phyloP scores from a whole-genome alignment of 2,888 invertebrate genomes.

The Ichneumon xanthorius region DNA sequence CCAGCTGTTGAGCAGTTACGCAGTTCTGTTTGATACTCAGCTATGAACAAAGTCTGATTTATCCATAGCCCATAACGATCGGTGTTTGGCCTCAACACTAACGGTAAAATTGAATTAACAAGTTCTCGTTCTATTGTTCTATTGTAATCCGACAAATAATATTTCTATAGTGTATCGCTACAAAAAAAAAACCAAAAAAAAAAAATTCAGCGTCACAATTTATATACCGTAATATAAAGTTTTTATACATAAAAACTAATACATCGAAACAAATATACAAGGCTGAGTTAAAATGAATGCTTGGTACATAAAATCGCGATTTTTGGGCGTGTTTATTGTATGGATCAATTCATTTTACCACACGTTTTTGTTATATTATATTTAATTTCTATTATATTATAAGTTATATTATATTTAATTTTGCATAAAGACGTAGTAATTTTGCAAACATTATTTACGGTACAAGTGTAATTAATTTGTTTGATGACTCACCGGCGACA shows the following conservation, averaged over 20 bases:
- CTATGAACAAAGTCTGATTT: neutral
- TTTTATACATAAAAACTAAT: too few species aligned
- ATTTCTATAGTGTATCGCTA: neutral
- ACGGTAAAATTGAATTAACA: neutral
- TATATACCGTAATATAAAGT: too few species aligned
- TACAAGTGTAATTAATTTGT: neutral
- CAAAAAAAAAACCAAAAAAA: too few species aligned
- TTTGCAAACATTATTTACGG: neutral
- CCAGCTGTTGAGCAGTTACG: neutral
- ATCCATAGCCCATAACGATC: neutral
- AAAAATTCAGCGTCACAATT: too few species aligned
- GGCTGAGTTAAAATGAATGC: neutral
- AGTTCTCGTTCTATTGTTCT: neutral
- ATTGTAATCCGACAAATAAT: neutral
- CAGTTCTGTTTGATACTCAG: neutral
- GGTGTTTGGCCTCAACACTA: neutral
- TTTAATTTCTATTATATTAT: too few species aligned
- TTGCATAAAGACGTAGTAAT: neutral
- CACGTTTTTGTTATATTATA: too few species aligned
- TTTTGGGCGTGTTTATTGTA: neutral
- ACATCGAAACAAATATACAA: too few species aligned
- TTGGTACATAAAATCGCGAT: neutral
- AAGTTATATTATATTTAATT: too few species aligned
- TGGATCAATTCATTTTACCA: neutral
- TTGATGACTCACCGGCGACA: conserved; percentile 81